Conservation (phyloP, 2,797 vertebrate species). For the Hipposideros larvatus region DNA sequence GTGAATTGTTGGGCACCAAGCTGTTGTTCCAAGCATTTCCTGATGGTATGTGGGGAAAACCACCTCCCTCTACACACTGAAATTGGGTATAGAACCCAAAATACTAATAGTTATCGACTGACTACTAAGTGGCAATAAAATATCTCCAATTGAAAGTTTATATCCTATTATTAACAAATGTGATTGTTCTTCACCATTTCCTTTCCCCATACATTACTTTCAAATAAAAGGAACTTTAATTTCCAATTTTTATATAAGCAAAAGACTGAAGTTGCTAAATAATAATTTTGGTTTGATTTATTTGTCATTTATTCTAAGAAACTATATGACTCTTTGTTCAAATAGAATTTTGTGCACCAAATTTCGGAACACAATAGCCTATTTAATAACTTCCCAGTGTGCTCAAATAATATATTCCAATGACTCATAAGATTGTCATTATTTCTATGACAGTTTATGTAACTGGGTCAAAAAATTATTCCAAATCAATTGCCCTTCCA, state of each 20-base stretch:
- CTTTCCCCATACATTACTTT: background rate
- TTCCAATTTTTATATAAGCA: background rate
- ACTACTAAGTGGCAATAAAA: background rate
- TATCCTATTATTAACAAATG: background rate
- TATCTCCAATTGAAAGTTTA: background rate
- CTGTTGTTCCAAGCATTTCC: background rate
- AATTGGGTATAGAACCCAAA: background rate
- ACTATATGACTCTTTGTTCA: background rate
- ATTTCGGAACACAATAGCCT: background rate
- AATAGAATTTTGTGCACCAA: background rate
- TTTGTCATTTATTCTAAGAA: background rate
- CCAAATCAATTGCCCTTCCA: background rate
- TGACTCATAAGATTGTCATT: background rate
- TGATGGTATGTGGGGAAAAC: background rate
- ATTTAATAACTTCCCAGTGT: background rate
- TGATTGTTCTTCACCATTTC: background rate
- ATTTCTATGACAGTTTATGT: background rate
- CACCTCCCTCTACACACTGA: background rate
- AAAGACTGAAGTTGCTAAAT: constrained; percentile 9
- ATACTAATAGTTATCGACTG: background rate
- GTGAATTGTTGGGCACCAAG: background rate
- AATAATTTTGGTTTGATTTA: background rate
- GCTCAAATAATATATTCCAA: background rate
- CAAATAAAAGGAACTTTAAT: background rate
- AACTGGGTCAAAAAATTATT: background rate